phyloP scores from a whole-genome alignment of 2,797 vertebrate species.

The Staurois parvus region DNA sequence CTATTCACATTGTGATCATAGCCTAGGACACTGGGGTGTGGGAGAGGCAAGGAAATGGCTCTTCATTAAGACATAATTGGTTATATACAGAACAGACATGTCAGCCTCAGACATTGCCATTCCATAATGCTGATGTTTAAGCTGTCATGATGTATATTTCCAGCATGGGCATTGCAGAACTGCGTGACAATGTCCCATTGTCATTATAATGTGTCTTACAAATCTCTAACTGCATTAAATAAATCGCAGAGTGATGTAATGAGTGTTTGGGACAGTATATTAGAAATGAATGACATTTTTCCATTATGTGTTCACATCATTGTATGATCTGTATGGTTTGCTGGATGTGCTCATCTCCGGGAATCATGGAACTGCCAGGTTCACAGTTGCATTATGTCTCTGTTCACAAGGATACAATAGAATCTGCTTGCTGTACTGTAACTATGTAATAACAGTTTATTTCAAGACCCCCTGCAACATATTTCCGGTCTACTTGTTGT shows the following conservation, averaged over 20 bases:
- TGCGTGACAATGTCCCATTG: constrained; percentile 20
- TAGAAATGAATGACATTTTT: not conserved
- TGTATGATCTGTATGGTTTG: not conserved
- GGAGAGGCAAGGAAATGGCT: constrained; percentile 1
- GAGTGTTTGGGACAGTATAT: not conserved
- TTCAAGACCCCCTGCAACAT: too few relatives aligned
- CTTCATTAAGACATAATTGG: constrained; percentile 31
- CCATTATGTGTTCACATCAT: constrained; percentile 1
- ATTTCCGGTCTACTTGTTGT: too few relatives aligned
- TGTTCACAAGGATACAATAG: too few relatives aligned
- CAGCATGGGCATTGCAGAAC: constrained; percentile 11
- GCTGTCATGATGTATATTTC: constrained; percentile 38
- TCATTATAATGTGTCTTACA: constrained; percentile 17
- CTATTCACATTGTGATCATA: not conserved
- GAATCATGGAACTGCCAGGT: too few relatives aligned
- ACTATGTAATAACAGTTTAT: too few relatives aligned
- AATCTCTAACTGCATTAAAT: constrained; percentile 33
- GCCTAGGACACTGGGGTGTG: constrained; percentile 14
- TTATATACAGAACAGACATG: constrained; percentile 29
- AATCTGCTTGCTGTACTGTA: too few relatives aligned
- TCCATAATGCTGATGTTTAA: constrained; percentile 5
- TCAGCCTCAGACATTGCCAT: constrained; percentile 28
- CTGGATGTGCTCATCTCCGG: not conserved
- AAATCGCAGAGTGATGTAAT: constrained; percentile 1
- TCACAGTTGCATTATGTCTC: too few relatives aligned